phyloP scores from a whole-genome alignment of 2,797 vertebrate species.

The Squalus acanthias region DNA sequence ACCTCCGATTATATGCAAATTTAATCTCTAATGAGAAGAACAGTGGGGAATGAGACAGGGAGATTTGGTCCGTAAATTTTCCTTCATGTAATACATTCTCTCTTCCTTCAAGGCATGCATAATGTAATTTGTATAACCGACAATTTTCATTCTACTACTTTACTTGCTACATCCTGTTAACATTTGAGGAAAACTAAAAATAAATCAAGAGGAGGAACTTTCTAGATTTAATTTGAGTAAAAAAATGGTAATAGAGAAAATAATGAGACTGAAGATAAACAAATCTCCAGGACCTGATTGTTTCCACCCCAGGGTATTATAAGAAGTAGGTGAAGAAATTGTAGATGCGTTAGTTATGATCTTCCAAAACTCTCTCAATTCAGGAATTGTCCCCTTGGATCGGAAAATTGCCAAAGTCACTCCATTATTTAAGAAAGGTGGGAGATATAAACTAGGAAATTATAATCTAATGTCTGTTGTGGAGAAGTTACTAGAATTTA shows the following conservation, averaged over 20 bases:
- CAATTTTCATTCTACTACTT: too few species aligned
- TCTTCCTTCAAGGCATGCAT: neutral
- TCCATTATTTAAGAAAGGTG: neutral
- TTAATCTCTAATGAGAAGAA: neutral
- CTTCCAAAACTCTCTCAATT: neutral
- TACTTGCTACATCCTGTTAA: too few species aligned
- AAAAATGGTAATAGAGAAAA: neutral
- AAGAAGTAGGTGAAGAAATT: neutral
- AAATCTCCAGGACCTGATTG: neutral
- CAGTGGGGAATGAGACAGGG: neutral
- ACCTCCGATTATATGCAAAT: too few species aligned
- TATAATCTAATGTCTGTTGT: neutral
- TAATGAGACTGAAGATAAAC: neutral
- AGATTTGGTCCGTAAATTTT: neutral
- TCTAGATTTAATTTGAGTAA: neutral
- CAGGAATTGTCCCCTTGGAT: neutral
- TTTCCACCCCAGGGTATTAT: neutral
- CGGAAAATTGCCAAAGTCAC: neutral
- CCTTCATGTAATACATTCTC: neutral
- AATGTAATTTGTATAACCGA: neutral
- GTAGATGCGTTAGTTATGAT: neutral
- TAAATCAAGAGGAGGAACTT: neutral
- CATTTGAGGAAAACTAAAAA: neutral
- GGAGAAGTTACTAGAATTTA: neutral
- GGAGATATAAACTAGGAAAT: neutral